A percentile compares a stretch with the other conserved stretches of the same genome.
Evolutionary conservation across 2,888 invertebrate species (phyloP).

Genomic region (Fabriciana adippe): DNA sequence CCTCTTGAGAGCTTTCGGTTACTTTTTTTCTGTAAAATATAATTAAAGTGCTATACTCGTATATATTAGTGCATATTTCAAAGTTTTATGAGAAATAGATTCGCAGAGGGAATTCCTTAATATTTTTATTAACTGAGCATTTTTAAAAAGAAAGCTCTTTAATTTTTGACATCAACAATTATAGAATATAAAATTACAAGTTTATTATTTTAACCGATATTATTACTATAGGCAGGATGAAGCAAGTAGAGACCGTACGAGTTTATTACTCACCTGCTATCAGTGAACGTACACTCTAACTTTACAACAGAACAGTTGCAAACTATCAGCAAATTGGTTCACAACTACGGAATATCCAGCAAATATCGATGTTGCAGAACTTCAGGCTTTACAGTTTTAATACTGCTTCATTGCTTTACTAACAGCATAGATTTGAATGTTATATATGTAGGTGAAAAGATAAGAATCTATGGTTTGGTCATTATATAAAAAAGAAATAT

Average conservation of each 20-base stretch:
- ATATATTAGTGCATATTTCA: too few species aligned
- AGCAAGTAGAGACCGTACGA: slow-evolving; percentile 14
- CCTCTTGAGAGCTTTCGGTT: too few species aligned
- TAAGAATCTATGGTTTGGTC: background rate
- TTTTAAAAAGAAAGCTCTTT: too few species aligned
- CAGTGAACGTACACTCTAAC: slow-evolving; percentile 25
- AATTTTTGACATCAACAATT: too few species aligned
- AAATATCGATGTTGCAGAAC: slow-evolving; percentile 24
- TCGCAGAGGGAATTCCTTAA: too few species aligned
- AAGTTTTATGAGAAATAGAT: too few species aligned
- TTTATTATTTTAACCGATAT: background rate
- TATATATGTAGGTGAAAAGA: background rate
- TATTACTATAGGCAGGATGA: slow-evolving; percentile 7
- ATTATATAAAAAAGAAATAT: too few species aligned
- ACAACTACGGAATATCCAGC: slow-evolving; percentile 29
- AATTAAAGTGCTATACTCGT: too few species aligned
- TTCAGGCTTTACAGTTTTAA: slow-evolving; percentile 17
- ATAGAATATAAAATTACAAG: too few species aligned
- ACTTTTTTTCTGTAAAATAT: too few species aligned
- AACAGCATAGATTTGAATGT: background rate
- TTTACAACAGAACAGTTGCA: slow-evolving; percentile 28
- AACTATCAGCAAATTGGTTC: slow-evolving; percentile 35
- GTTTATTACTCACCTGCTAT: slow-evolving; percentile 26
- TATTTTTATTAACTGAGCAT: background rate
- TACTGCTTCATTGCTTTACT: slow-evolving; percentile 13